Base-by-base conservation (phyloP, 2,888 invertebrate species). In the Argyresthia goedartella region DNA sequence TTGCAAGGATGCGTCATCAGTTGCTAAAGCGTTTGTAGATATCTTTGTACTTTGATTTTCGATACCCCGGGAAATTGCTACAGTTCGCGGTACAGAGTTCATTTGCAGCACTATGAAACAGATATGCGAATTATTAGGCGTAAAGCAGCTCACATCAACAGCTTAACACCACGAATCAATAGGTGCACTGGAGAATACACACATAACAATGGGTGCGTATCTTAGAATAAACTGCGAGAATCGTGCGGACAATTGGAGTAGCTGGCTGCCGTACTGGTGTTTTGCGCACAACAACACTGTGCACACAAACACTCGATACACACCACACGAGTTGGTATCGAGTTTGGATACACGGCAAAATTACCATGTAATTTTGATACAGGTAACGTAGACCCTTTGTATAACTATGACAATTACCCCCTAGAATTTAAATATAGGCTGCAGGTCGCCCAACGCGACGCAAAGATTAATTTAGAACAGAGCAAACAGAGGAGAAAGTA, bases 341-440 rank as follows among this genome's bases (percentile, higher is more conserved):
- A n/a, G n/a, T 47, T 47, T 33, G 47, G 47, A 8, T n/a, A 47
- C 10, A 9, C 34, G 8, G 25, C 33, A 36, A 49, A 8, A n/a
- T 6, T 49, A 35, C 49, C 49, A 4, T 14, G 14, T 49, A 49
- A 49, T 49, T 36, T 49, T n/a, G 14, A 48, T 34, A 48, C 34
- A 25, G 4, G 34, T 7, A 8, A 48, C 9, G 48, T 13, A 6
- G 8, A 13, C n/a, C 48, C 35, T 48, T 34, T 34, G 34, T 48
- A 48, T 13, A 34, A 4, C 7, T 6, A 34, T 48, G 6, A 13
- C 13, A 14, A 11, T 9, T 48, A 48, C 48, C 48, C 35, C 7
- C n/a, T 4, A 50, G 51, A 51, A 39, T 36, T 51, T 15, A 51
- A 35, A 16, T 51, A 51, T 36, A 45, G 51, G n/a, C 42, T 51